Evolutionary conservation across 2,113 vertebrate genomes (phyloP), one percentile per base, ranked within the genome.

Genomic region (Sinocyclocheilus anophthalmus): DNA sequence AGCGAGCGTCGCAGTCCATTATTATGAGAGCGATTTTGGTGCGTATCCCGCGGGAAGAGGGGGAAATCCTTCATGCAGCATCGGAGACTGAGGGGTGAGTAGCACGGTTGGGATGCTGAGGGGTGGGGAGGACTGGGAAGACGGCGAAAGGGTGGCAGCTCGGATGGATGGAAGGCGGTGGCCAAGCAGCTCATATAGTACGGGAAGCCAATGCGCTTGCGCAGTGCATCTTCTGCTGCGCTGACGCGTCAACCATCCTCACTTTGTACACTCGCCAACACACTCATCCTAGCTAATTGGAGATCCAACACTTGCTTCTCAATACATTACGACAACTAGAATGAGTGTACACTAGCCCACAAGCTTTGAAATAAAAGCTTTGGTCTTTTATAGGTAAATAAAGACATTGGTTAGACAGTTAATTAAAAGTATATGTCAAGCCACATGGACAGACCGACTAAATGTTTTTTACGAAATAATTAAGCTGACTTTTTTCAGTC

Each of bases 81-180:
- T 88, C 55, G 73, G 84, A 80, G 73, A 77, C 67, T 53, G 80
- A 85, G 69, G 73, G 83, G 69, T 70, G 92, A 89, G 92, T 88
- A 73, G 86, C 89, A 85, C 91, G 89, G 79, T 90, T 83, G 89
- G 92, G 90, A 90, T 84, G 75, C 83, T 65, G 73, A 83, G 91
- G 91, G 92, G 86, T 90, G 91, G 90, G 91, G 90, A 75, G 87
- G 87, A 83, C 92, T 90, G 59, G 88, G 87, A 87, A 91, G 89
- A 90, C 84, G 90, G 89, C 87, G 92, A 33, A 88, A 84, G 76
- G 37, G 61, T 83, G 83, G 82, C 59, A 26, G 83, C 12, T 57
- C 53, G 87, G 88, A 5, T 26, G 65, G 79, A 61, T 89, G 88
- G 93, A 93, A 94, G 95, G 95, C 95, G 95, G 94, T 92, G 95